Evolutionary conservation across 2,113 vertebrate species (phyloP).

Genomic region (Callipepla squamata): DNA sequence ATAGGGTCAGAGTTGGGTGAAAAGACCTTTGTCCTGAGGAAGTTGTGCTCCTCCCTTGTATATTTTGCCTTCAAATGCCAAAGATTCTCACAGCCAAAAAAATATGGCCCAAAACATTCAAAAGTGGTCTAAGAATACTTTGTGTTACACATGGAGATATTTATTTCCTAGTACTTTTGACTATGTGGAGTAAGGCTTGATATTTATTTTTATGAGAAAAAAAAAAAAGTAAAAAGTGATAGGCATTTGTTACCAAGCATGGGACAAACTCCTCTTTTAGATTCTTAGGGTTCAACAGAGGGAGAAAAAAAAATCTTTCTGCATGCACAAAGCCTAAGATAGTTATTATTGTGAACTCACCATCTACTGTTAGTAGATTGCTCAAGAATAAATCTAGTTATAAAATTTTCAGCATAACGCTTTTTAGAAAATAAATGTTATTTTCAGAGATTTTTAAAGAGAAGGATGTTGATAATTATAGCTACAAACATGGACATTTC

Average conservation of each 20-base stretch:
- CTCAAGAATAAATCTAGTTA: neutral
- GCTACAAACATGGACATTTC: conserved; percentile 36
- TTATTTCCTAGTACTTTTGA: neutral
- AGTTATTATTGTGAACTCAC: conserved; percentile 49
- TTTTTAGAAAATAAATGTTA: conserved; percentile 45
- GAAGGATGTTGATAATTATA: neutral
- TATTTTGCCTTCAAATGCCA: neutral
- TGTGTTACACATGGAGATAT: neutral
- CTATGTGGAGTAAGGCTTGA: neutral
- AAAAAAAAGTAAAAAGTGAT: neutral
- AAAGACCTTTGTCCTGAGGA: neutral
- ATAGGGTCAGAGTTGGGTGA: neutral
- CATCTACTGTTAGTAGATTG: conserved; percentile 2
- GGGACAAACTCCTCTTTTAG: neutral
- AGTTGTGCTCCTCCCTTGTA: neutral
- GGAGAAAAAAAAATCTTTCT: neutral
- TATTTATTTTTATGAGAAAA: neutral
- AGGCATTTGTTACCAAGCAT: neutral
- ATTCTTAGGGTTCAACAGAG: neutral
- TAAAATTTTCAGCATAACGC: conserved; percentile 37
- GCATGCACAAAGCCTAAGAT: neutral
- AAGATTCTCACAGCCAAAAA: neutral
- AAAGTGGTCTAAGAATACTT: neutral
- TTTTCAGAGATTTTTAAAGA: neutral
- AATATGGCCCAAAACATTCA: neutral